Evolutionary conservation across 1,140 invertebrate genomes (phyloP), one percentile per base, ranked within the genome.

Genomic region (Solenopsis invicta): DNA sequence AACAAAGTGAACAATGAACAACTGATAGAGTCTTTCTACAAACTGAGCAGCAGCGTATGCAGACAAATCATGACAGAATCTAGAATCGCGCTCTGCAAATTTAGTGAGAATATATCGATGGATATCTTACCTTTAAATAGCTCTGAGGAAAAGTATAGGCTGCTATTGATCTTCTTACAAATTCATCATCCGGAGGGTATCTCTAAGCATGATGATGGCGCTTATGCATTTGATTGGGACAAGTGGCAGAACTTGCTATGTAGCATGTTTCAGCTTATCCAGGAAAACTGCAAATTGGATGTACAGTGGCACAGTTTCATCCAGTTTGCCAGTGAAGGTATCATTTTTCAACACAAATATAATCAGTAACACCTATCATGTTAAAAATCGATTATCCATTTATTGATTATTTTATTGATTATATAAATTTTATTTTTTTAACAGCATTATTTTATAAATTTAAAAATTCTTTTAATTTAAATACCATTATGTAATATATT

Each of bases 131-230:
- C 69, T 59, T 61, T 91, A 0, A 88, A 92, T 29, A 80, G 87
- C 54, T 90, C 85, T 12, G 24, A 89, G 2, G 93, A 92, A 54
- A 94, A 95, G 48, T 94, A 93, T 72, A 90, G 92, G 37, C 72
- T 93, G 9, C 59, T 95, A 29, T 67, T 92, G 6, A 77, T 94
- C 37, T 91, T 94, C 45, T 74, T 94, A 29, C 75, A 92, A 86
- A 81, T 94, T 61, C 94, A 95, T 87, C 93, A 94, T 88, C 94
- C 94, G 1, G 64, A 90, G 21, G 94, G 94, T 78, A 87, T 72
- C n/a, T 84, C 21, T 6, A 75, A 84, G 24, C 67, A 21, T 13
- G 41, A 92, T 16, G 67, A 92, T 37, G 76, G 77, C n/a, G 86
- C 90, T 48, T 93, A 90, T 69, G 92, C 91, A 18, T 72, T 72